Percentiles rank a stretch among this genome's conserved stretches.
These are phyloP conservation scores for Caradrina kadenii DNA, from an alignment of 2,888 invertebrate genomes.

Conservation along the genomic window DNA sequence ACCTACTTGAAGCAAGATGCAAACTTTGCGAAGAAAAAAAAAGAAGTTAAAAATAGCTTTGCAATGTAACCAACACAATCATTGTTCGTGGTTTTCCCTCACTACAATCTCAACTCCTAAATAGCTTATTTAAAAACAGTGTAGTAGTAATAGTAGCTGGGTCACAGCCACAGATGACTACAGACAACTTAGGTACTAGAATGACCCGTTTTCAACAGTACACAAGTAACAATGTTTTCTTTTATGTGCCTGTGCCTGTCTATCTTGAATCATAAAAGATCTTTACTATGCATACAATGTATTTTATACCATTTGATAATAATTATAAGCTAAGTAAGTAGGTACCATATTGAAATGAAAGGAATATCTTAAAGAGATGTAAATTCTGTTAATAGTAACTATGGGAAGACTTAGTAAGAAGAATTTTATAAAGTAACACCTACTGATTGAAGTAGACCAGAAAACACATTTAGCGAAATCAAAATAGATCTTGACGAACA, in stretches of 20 bases:
- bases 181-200: conserved; percentile 11
- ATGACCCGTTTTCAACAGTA: conserved; percentile 21
- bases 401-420: conserved; percentile 11
- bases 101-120: conserved; percentile 17
- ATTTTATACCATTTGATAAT: conserved; percentile 24
- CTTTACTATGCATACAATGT: conserved; percentile 28
- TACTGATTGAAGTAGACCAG: conserved; percentile 3
- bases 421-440: neutral
- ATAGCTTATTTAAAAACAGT: conserved; percentile 25
- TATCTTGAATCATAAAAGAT: conserved; percentile 22
- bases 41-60: conserved; percentile 23
- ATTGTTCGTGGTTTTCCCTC: conserved; percentile 40
- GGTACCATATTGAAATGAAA: conserved; percentile 16
- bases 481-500: conserved; percentile 5
- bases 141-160: conserved; percentile 17
- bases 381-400: conserved; percentile 26
- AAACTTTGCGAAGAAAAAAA: conserved; percentile 16
- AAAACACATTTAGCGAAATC: conserved; percentile 3
- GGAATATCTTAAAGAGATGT: conserved; percentile 13
- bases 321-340: neutral
- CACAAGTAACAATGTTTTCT: conserved; percentile 15
- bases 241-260: conserved; percentile 7
- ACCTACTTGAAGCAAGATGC: conserved; percentile 14
- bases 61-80: conserved; percentile 32
- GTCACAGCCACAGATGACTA: conserved; percentile 12